Base-by-base conservation (phyloP, 2,888 invertebrate genomes). In the Dermolepida albohirtum region DNA sequence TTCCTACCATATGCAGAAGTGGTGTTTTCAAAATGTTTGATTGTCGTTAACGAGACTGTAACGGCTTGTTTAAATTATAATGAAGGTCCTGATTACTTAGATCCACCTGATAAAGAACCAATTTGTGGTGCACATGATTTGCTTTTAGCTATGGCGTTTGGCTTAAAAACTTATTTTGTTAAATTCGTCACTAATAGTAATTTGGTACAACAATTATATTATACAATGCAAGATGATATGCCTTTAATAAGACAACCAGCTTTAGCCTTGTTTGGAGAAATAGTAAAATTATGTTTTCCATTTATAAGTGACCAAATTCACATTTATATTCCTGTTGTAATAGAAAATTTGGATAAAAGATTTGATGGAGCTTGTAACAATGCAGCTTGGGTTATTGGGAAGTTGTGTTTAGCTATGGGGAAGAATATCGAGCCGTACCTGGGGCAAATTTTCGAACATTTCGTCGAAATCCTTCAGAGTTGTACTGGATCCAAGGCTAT, bases 321-420 rank as follows among this genome's bases (percentile, higher is more conserved):
- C 67, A 95, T 97, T 78, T 98, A 98, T 82, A 90, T 99, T 85
- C 97, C 97, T 22, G 94, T 98, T 75, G 88, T 99, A 73, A 95
- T 96, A 67, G 93, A 93, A 84, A 99, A 99, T 85, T 88, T 99
- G 70, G 97, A 98, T 85, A 97, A 98, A 1, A 94, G 96, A 79
- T 92, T 92, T 74, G 98, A 99, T 81, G 98, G 98, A 16, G 98
- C 98, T 43, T 98, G 98, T 85, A 98, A 99, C 84, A 99, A 99
- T 84, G 98, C 99, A 40, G 98, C 98, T 0, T 99, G 99, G 99
- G 98, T 98, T 22, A 96, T 99, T 76, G 98, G 99, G 57, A 98
- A 98, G 87, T 95, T 98, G 78, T 93, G 97, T 75, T 93, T 98
- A 80, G 96, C 97, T 85, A 89, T 97, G 86, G 97, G 96, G 72